These are phyloP conservation scores for Drosophila ohnishii DNA, from an alignment of 1,140 invertebrate genomes.

Conservation along the genomic window DNA sequence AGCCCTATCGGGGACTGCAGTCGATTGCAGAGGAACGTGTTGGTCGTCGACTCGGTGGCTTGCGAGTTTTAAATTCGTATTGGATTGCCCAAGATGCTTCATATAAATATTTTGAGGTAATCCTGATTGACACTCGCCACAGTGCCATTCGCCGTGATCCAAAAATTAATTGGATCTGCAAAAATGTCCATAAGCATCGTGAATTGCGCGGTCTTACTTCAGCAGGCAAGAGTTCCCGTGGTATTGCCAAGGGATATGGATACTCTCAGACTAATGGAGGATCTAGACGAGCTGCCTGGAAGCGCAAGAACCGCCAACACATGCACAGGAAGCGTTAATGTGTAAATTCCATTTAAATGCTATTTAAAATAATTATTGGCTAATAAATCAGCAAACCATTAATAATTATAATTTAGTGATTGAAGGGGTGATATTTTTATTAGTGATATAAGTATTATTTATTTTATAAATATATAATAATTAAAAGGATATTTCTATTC, in stretches of 20 bases:
- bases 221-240: conserved; percentile 96
- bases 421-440: too few species aligned
- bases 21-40: conserved; percentile 99
- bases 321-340: conserved; percentile 98
- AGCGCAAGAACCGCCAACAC: conserved; percentile 95
- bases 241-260: conserved; percentile 97
- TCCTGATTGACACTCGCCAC: conserved; percentile 96
- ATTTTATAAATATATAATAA: too few species aligned
- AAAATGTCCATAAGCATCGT: conserved; percentile 98
- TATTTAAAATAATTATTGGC: neutral
- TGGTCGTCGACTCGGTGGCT: conserved; percentile 94
- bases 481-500: too few species aligned
- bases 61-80: conserved; percentile 98
- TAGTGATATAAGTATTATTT: too few species aligned
- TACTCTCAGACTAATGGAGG: conserved; percentile 98
- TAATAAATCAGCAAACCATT: neutral
- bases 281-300: conserved; percentile 96
- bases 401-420: too few species aligned
- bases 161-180: conserved; percentile 98
- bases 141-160: conserved; percentile 97
- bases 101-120: conserved; percentile 99
- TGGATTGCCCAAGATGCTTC: conserved; percentile 99
- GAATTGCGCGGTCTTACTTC: conserved; percentile 99
- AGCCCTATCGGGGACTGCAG: conserved; percentile 96
- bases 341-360: neutral